These are phyloP conservation scores for Ceraclea dissimilis DNA, from an alignment of 2,888 invertebrate species.

Conservation along the genomic window DNA sequence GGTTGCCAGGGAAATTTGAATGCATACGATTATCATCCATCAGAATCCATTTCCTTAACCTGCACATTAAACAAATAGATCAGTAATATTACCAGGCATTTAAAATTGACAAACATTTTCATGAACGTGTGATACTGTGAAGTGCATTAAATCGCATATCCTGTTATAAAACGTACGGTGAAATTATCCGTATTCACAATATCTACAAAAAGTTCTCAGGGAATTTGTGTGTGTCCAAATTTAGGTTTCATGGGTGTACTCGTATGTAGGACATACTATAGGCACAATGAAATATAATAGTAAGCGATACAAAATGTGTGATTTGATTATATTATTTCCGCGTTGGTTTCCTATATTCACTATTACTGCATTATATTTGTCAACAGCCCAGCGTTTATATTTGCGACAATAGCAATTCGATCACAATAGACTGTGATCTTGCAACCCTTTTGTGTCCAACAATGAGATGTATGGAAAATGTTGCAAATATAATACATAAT, in stretches of 20 bases:
- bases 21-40: too few species aligned
- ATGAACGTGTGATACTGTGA: neutral
- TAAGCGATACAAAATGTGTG: too few species aligned
- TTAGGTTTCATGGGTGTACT: too few species aligned
- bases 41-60: too few species aligned
- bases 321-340: neutral
- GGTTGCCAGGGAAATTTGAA: too few species aligned
- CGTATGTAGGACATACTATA: too few species aligned
- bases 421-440: constrained; percentile 4
- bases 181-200: too few species aligned
- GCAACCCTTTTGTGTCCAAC: constrained; percentile 17
- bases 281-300: too few species aligned
- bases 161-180: neutral
- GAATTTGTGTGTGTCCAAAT: too few species aligned
- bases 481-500: neutral
- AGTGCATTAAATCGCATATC: neutral
- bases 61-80: neutral
- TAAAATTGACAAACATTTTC: too few species aligned
- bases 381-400: constrained; percentile 13
- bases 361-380: constrained; percentile 11
- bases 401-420: neutral
- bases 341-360: neutral
- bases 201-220: too few species aligned
- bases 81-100: too few species aligned
- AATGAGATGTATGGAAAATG: constrained; percentile 6